phyloP scores from a whole-genome alignment of 2,113 vertebrate genomes.

The Vidua macroura region DNA sequence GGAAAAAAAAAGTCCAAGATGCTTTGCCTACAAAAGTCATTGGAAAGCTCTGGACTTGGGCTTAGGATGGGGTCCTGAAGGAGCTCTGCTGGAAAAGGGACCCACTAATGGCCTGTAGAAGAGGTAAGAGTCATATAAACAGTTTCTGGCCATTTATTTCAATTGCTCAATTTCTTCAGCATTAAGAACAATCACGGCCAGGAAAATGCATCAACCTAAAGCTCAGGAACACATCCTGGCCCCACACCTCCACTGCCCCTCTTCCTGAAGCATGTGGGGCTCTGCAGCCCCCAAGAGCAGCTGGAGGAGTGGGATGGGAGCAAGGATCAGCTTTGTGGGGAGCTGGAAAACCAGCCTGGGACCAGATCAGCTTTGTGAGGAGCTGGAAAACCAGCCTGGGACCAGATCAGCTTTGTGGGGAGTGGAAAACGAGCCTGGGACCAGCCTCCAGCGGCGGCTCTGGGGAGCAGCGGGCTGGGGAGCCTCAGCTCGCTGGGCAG shows the following conservation, averaged over 20 bases:
- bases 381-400: background rate
- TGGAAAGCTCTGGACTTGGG: background rate
- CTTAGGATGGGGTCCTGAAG: background rate
- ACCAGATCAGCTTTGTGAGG: no score
- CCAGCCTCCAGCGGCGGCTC: fast-evolving
- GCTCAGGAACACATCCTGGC: background rate
- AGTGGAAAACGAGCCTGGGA: fast-evolving
- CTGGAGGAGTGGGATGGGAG: fast-evolving
- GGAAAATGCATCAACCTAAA: background rate
- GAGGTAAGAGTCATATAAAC: background rate
- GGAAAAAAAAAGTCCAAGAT: background rate
- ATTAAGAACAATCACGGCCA: background rate
- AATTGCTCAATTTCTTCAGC: background rate
- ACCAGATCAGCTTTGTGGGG: background rate
- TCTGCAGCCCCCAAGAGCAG: background rate
- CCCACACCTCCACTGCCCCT: background rate
- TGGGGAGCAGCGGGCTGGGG: background rate
- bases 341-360: background rate
- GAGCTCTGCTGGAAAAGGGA: background rate
- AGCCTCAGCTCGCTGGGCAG: fast-evolving
- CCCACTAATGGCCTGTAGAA: background rate
- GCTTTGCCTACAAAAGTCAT: background rate
- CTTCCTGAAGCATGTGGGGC: background rate
- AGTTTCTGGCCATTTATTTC: background rate
- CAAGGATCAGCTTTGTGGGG: background rate